phyloP scores from a whole-genome alignment of 2,113 vertebrate genomes.

The Thymallus thymallus region DNA sequence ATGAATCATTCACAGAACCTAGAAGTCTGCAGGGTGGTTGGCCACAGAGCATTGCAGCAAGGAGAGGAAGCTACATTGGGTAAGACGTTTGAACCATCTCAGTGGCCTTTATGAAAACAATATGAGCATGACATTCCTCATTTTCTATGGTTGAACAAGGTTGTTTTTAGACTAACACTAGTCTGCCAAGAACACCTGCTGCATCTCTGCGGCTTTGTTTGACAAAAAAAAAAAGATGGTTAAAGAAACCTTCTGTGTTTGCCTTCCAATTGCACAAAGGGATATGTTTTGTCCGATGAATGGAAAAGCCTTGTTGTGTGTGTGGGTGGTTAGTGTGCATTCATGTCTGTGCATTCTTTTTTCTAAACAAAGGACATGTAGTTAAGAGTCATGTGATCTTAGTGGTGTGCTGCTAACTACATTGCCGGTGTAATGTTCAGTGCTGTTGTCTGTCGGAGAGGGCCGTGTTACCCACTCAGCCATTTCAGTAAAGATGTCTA shows the following conservation, averaged over 20 bases:
- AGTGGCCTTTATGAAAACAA: slow-evolving; percentile 72
- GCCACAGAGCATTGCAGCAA: slow-evolving; percentile 59
- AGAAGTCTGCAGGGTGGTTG: slow-evolving; percentile 31
- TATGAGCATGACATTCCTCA: slow-evolving; percentile 49
- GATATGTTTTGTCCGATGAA: slow-evolving; percentile 79
- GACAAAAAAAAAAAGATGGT: slow-evolving; percentile 56
- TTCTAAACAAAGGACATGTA: slow-evolving; percentile 44
- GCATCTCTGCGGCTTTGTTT: slow-evolving; percentile 21
- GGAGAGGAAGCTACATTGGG: slow-evolving; percentile 32
- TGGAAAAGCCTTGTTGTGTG: slow-evolving; percentile 58
- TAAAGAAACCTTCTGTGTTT: slow-evolving; percentile 80
- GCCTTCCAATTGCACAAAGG: slow-evolving; percentile 87
- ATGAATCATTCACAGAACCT: slow-evolving; percentile 9
- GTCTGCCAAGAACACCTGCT: slow-evolving; percentile 44
- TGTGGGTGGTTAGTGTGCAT: slow-evolving; percentile 55
- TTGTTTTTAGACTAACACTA: slow-evolving; percentile 32
- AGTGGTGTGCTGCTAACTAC: slow-evolving; percentile 61
- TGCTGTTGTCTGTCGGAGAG: slow-evolving; percentile 24
- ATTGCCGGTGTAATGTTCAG: slow-evolving; percentile 48
- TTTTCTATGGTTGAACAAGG: slow-evolving; percentile 37
- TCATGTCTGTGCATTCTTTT: slow-evolving; percentile 61
- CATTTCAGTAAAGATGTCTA: slow-evolving; percentile 34
- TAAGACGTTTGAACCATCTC: slow-evolving; percentile 54
- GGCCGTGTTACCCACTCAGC: slow-evolving; percentile 30
- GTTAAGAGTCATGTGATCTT: slow-evolving; percentile 55